Conservation (phyloP, 1,140 invertebrate species). For the Trachelipus rathkii region DNA sequence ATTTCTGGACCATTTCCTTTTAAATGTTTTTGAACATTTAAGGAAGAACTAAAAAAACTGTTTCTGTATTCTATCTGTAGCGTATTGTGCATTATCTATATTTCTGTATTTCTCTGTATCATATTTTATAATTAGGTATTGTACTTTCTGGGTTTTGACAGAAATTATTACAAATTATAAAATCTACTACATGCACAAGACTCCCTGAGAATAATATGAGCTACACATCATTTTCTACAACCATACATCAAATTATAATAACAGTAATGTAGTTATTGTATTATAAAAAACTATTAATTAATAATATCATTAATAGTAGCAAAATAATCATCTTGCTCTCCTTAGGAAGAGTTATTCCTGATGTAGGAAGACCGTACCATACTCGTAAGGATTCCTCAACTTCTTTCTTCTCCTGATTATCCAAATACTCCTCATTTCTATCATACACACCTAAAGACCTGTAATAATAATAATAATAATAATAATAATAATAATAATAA, state of each 20-base stretch:
- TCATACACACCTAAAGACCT: too few species aligned
- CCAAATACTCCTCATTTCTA: neutral
- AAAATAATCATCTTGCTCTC: neutral
- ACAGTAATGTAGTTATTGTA: neutral
- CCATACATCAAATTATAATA: neutral
- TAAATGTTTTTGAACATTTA: too few species aligned
- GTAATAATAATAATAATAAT: too few species aligned
- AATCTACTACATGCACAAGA: neutral
- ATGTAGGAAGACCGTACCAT: neutral
- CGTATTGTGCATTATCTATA: too few species aligned
- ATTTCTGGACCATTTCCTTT: too few species aligned
- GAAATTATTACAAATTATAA: neutral
- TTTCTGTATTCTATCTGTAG: too few species aligned
- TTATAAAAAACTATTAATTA: neutral
- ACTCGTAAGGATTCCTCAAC: neutral
- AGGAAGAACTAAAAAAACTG: too few species aligned
- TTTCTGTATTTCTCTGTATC: too few species aligned
- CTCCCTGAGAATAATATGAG: too few species aligned
- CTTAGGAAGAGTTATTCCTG: neutral
- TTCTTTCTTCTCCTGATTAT: neutral
- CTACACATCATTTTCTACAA: too few species aligned
- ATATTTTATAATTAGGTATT: too few species aligned
- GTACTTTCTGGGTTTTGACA: neutral
- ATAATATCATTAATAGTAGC: neutral
- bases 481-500: too few species aligned